A percentile compares a stretch with the other conserved stretches of the same genome.
These are phyloP conservation scores for Caenorhabditis uteleia DNA, from an alignment of 2,888 invertebrate species.

Conservation along the genomic window DNA sequence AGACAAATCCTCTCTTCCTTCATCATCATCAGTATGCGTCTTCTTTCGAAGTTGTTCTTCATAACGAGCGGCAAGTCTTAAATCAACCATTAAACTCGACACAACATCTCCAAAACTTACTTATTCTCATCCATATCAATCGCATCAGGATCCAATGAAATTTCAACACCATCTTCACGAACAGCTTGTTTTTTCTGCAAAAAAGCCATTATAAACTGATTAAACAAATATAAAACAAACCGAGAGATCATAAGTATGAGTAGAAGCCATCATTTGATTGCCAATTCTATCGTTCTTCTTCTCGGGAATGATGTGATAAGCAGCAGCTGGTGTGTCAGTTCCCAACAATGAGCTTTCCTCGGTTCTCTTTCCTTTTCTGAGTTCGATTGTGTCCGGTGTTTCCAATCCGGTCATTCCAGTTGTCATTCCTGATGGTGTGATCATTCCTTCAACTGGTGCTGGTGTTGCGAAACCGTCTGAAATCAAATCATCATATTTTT, in stretches of 20 bases:
- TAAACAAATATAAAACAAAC: slow-evolving; percentile 66
- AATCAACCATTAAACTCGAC: too few species aligned
- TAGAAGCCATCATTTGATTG: slow-evolving; percentile 84
- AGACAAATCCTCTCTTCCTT: slow-evolving; percentile 87
- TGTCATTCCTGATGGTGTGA: slow-evolving; percentile 64
- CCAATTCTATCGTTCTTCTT: slow-evolving; percentile 84
- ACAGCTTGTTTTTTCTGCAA: slow-evolving; percentile 55
- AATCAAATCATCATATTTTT: slow-evolving; percentile 1
- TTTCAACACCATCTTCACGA: slow-evolving; percentile 78
- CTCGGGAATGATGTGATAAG: slow-evolving; percentile 94
- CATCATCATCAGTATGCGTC: slow-evolving; percentile 72
- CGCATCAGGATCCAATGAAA: slow-evolving; percentile 89
- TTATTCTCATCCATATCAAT: slow-evolving; percentile 73
- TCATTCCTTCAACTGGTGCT: slow-evolving; percentile 40
- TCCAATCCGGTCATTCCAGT: slow-evolving; percentile 76
- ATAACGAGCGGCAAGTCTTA: slow-evolving; percentile 89
- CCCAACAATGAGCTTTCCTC: slow-evolving; percentile 76
- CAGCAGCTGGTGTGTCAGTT: slow-evolving; percentile 73
- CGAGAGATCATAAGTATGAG: slow-evolving; percentile 93
- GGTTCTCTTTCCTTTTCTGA: slow-evolving; percentile 95
- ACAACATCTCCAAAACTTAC: slow-evolving; percentile 9
- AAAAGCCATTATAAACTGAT: slow-evolving; percentile 2
- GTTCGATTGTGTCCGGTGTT: slow-evolving; percentile 96
- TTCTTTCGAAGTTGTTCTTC: slow-evolving; percentile 94
- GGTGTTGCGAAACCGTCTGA: slow-evolving; percentile 51